These are phyloP conservation scores for Onychostruthus taczanowskii DNA, from an alignment of 2,113 vertebrate species.

Conservation along the genomic window DNA sequence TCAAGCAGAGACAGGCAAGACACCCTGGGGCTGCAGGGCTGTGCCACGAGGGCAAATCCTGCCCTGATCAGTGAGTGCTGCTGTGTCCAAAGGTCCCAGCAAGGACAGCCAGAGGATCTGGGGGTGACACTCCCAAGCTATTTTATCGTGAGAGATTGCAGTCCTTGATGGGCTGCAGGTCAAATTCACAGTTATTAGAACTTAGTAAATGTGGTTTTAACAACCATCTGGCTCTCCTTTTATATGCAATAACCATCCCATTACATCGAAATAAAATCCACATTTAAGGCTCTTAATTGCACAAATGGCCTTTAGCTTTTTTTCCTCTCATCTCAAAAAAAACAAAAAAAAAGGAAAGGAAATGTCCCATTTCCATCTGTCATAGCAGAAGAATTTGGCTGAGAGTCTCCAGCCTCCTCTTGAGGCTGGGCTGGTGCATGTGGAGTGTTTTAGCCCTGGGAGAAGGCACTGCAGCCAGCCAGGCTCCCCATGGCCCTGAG, in stretches of 20 bases:
- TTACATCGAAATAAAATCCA: conserved; percentile 60
- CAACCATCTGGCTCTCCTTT: conserved; percentile 60
- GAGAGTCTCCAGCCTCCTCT: background rate
- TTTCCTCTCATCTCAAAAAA: background rate
- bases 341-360: background rate
- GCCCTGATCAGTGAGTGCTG: background rate
- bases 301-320: conserved; percentile 25
- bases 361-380: conserved; percentile 2
- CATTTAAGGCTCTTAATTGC: conserved; percentile 52
- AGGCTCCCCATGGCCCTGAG: background rate
- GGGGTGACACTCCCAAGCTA: background rate
- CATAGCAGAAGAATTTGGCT: background rate
- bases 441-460: background rate
- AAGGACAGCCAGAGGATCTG: background rate
- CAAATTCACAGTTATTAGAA: conserved; percentile 43
- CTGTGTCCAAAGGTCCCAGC: background rate
- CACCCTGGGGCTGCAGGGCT: background rate
- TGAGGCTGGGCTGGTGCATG: background rate
- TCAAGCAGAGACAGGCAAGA: background rate
- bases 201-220: conserved; percentile 58
- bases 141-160: background rate
- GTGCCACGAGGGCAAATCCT: background rate
- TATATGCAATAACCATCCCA: conserved; percentile 52
- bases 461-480: background rate
- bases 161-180: conserved; percentile 14